Base-by-base conservation (phyloP, 30 jellyfish, hydroid and myxozoan species). In the Mastigias papua region DNA sequence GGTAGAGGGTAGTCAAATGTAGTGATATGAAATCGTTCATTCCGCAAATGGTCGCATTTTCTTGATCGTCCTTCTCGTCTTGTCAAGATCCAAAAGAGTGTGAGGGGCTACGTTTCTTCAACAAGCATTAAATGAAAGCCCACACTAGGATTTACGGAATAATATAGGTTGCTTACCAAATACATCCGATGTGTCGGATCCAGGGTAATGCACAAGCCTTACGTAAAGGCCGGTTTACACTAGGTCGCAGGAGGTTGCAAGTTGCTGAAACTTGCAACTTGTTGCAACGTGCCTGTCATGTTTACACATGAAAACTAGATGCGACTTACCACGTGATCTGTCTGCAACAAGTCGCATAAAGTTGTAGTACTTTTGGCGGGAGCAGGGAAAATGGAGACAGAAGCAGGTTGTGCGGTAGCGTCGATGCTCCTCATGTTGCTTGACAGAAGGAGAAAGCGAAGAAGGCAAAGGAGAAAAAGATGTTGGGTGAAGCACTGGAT, bases 401-500 rank as follows among this genome's bases (percentile, higher is more conserved):
- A 31, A 34, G 80, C 80, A 20, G 80, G 80, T 48, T 69, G 1
- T 31, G 54, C 7, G 16, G 80, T 25, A 69, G 62, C 80, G 26
- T 29, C 62, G 13, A 31, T 69, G 80, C 13, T 69, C 1, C 30
- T 69, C 61, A 27, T 69, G 17, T 61, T 69, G 61, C 62, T 69
- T 60, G 51, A 69, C 60, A 69, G 30, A 69, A 34, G 80, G 30
- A 69, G 33, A 69, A 4, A 20, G 33, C 10, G 80, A 10, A 4
- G 26, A 61, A 31, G 30, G 26, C 27, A 34, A 74, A 51, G 71
- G 30, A 74, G 15, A 51, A 37, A 74, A 74, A 46, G 71, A 51
- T 64, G 34, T 74, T 74, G 86, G 86, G 86, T 74, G 50, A 74
- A 51, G 73, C 51, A 74, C 20, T 71, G 73, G 73, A 32, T 71